These are phyloP conservation scores for Austrofundulus limnaeus DNA, from an alignment of 2,113 vertebrate genomes.

Conservation along the genomic window DNA sequence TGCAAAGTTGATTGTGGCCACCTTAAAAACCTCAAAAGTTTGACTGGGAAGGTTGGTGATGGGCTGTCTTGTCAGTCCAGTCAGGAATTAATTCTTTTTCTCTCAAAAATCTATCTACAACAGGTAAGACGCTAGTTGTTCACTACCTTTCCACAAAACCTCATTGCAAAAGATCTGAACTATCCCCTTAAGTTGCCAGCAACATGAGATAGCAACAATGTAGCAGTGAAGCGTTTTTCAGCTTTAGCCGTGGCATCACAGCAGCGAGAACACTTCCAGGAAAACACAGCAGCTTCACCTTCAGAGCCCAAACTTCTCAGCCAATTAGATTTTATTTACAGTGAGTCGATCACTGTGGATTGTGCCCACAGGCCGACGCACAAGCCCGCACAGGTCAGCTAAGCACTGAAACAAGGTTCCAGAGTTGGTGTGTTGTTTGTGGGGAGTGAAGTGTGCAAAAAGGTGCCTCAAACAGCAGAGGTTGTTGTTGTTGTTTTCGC, in stretches of 20 bases:
- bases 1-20: too few species aligned
- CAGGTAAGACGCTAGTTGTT: too few species aligned
- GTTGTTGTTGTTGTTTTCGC: not conserved
- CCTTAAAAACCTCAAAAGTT: too few species aligned
- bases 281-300: conserved; percentile 28
- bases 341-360: not conserved
- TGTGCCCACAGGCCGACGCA: not conserved
- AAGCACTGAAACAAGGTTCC: not conserved
- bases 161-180: too few species aligned
- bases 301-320: conserved; percentile 5
- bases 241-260: conserved; percentile 11
- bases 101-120: too few species aligned
- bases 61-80: too few species aligned
- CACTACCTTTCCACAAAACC: too few species aligned
- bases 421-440: not conserved
- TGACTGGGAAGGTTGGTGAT: too few species aligned
- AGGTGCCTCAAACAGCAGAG: not conserved
- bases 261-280: conserved; percentile 16
- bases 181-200: not conserved
- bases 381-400: not conserved
- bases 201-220: not conserved
- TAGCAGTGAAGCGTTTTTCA: not conserved
- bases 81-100: too few species aligned
- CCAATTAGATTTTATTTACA: not conserved
- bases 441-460: too few species aligned